phyloP scores from a whole-genome alignment of 2,797 vertebrate species.

The Paramormyrops hopkinsi region DNA sequence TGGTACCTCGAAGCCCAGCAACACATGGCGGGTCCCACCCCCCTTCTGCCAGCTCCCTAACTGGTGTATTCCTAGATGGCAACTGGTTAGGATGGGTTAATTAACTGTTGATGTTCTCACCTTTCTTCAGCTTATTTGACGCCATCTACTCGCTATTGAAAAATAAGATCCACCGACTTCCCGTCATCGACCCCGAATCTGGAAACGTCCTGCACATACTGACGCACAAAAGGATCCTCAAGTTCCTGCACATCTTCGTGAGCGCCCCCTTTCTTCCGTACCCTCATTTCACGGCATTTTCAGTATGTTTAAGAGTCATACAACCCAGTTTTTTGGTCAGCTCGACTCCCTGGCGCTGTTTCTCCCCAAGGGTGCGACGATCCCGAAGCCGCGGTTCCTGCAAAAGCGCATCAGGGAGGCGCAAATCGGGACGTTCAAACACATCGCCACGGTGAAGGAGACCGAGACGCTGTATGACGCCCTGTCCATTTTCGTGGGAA shows the following conservation, averaged over 20 bases:
- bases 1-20: not conserved
- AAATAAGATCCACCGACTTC: conserved; percentile 97
- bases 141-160: conserved; percentile 95
- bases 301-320: not conserved
- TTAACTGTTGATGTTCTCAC: not conserved
- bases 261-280: conserved; percentile 41
- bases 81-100: not conserved
- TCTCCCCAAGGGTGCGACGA: conserved; percentile 65
- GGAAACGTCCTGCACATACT: conserved; percentile 98
- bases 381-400: conserved; percentile 81
- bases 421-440: conserved; percentile 78
- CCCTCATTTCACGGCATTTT: not conserved
- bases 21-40: not conserved
- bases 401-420: conserved; percentile 77
- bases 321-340: not conserved
- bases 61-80: not conserved
- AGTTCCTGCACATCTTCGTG: conserved; percentile 98
- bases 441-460: conserved; percentile 77
- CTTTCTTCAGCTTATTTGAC: conserved; percentile 80
- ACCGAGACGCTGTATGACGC: conserved; percentile 73
- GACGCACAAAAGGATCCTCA: conserved; percentile 98
- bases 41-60: not conserved
- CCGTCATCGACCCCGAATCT: conserved; percentile 88
- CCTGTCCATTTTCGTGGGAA: conserved; percentile 83
- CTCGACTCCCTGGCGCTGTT: not conserved